Evolutionary conservation across 2,797 vertebrate species (phyloP).

Genomic region (Psittacula echo): DNA sequence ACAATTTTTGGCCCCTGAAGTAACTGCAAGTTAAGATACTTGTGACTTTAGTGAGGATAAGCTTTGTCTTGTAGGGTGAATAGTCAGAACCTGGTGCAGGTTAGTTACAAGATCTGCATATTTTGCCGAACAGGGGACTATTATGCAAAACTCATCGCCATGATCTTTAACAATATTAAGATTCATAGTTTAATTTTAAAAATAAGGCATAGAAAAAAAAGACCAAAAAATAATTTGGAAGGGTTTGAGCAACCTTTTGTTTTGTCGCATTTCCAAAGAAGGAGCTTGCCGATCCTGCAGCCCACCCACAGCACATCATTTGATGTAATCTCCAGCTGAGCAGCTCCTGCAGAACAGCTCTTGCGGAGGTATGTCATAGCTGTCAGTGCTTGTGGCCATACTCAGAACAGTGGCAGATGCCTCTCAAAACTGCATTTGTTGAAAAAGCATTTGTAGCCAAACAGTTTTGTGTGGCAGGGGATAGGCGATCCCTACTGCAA

Average conservation of each 20-base stretch:
- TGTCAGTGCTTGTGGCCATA: fast-evolving
- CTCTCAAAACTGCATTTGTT: neutral
- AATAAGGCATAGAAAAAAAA: neutral
- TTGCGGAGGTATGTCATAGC: fast-evolving
- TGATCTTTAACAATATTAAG: neutral
- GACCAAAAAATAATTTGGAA: neutral
- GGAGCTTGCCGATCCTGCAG: neutral
- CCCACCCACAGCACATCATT: neutral
- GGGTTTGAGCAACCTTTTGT: neutral
- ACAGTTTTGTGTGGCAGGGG: neutral
- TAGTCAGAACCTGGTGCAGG: neutral
- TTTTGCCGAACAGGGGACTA: neutral
- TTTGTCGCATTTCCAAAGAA: neutral
- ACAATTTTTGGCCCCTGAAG: neutral
- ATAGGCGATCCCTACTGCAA: neutral
- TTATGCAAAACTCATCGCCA: neutral
- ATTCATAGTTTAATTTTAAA: neutral
- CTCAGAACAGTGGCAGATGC: neutral
- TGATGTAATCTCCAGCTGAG: neutral
- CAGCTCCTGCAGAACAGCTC: neutral
- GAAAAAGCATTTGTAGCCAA: slow-evolving; percentile 11
- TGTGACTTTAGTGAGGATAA: neutral
- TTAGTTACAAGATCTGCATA: neutral
- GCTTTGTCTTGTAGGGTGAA: neutral
- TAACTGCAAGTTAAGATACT: neutral